Percentiles rank a stretch among this genome's conserved stretches.
These are phyloP conservation scores for Trichechus manatus DNA, from an alignment of 2,113 vertebrate species.

Conservation along the genomic window DNA sequence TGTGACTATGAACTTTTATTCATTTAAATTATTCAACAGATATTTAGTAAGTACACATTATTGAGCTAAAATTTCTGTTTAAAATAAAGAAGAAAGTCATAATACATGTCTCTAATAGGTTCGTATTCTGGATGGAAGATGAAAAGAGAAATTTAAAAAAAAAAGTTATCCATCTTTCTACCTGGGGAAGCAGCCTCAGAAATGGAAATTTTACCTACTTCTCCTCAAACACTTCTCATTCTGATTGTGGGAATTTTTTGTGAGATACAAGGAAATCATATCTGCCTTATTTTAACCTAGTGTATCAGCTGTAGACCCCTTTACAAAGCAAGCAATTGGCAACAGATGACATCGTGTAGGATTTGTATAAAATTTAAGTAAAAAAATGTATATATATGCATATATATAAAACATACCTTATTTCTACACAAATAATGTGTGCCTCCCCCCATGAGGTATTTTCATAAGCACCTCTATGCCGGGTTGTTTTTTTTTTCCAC, in stretches of 20 bases:
- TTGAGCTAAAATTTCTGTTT: background rate
- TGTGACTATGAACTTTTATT: background rate
- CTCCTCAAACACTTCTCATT: background rate
- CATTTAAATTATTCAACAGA: background rate
- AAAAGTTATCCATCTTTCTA: background rate
- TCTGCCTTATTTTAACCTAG: background rate
- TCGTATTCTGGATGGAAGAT: background rate
- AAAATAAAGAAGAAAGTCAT: background rate
- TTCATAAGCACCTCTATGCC: too few species aligned
- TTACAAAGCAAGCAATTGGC: background rate
- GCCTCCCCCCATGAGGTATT: too few species aligned
- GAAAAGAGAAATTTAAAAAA: background rate
- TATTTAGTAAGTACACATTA: background rate
- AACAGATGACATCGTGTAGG: background rate
- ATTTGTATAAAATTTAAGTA: background rate
- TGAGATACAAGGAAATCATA: background rate
- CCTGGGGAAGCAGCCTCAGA: background rate
- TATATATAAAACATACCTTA: too few species aligned
- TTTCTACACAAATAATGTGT: too few species aligned
- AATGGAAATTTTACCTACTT: background rate
- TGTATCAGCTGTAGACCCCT: background rate
- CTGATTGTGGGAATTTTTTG: background rate
- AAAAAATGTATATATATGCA: too few species aligned
- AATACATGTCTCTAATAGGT: background rate
- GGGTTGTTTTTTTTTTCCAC: too few species aligned